Conservation (phyloP, 2,888 invertebrate species). For the Nineta flava region DNA sequence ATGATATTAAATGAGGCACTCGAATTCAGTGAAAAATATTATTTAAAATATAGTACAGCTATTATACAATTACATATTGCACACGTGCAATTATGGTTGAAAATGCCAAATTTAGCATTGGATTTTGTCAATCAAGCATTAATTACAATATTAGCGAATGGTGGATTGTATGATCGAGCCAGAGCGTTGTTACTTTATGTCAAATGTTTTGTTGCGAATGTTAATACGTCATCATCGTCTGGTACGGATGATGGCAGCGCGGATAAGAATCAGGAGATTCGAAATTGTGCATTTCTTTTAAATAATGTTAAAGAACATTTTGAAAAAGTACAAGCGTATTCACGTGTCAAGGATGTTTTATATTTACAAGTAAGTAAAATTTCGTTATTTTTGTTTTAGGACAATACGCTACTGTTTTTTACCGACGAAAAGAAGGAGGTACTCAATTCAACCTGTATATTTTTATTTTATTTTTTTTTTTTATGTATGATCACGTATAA, state of each 20-base stretch:
- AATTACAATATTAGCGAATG: constrained; percentile 60
- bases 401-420: too few relatives aligned
- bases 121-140: constrained; percentile 51
- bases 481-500: too few relatives aligned
- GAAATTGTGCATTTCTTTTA: constrained; percentile 42
- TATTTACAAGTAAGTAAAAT: constrained; percentile 41
- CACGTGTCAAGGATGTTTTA: constrained; percentile 55
- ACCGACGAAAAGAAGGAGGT: too few relatives aligned
- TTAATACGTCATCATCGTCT: constrained; percentile 21
- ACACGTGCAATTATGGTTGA: constrained; percentile 57
- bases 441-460: too few relatives aligned
- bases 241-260: too few relatives aligned
- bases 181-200: constrained; percentile 60
- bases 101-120: constrained; percentile 60
- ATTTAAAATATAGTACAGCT: constrained; percentile 61
- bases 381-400: too few relatives aligned
- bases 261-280: constrained; percentile 32
- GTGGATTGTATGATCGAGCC: constrained; percentile 65
- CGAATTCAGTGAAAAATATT: constrained; percentile 55
- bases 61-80: constrained; percentile 65
- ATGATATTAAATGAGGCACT: constrained; percentile 51
- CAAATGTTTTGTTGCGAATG: constrained; percentile 59
- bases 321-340: constrained; percentile 56
- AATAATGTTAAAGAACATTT: constrained; percentile 53
- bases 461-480: too few relatives aligned